Percentiles rank a stretch among this genome's conserved stretches.
Conservation (phyloP, 2,797 vertebrate species). For the Bryconaethiops microstoma region DNA sequence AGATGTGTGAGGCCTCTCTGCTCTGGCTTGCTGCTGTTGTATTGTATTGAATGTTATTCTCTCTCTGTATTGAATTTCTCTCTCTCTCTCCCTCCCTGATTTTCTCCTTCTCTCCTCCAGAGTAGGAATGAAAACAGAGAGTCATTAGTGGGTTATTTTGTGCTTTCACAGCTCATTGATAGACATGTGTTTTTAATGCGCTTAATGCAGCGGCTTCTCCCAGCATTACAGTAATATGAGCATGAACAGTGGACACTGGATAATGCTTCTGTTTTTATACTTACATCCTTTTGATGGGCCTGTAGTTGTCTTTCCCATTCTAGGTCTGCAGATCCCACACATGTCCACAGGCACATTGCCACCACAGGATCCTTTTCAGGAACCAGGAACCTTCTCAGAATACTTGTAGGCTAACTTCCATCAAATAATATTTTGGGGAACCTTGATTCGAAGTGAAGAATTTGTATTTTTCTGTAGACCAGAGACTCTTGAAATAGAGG, state of each 20-base stretch:
- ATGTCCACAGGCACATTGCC: neutral
- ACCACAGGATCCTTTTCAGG: neutral
- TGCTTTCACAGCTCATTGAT: slow-evolving; percentile 58
- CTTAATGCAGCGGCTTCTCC: slow-evolving; percentile 36
- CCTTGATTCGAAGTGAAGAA: neutral
- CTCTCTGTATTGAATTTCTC: slow-evolving; percentile 25
- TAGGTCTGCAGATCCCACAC: neutral
- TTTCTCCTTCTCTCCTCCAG: slow-evolving; percentile 4
- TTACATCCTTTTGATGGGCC: slow-evolving; percentile 21
- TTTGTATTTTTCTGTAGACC: neutral
- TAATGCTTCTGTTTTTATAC: neutral
- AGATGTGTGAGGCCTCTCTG: slow-evolving; percentile 25
- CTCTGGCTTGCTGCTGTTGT: slow-evolving; percentile 15
- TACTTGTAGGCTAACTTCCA: neutral
- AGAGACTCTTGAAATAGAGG: neutral
- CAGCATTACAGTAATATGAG: slow-evolving; percentile 9
- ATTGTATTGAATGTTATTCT: slow-evolving; percentile 4
- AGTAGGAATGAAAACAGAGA: slow-evolving; percentile 40
- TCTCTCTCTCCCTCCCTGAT: slow-evolving; percentile 7
- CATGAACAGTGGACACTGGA: slow-evolving; percentile 22
- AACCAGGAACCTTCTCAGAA: neutral
- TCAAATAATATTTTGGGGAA: too few relatives aligned
- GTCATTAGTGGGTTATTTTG: slow-evolving; percentile 46
- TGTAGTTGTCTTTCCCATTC: neutral
- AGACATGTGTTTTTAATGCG: slow-evolving; percentile 48